Evolutionary conservation across 2,113 vertebrate genomes (phyloP).

Genomic region (Ictalurus punctatus): DNA sequence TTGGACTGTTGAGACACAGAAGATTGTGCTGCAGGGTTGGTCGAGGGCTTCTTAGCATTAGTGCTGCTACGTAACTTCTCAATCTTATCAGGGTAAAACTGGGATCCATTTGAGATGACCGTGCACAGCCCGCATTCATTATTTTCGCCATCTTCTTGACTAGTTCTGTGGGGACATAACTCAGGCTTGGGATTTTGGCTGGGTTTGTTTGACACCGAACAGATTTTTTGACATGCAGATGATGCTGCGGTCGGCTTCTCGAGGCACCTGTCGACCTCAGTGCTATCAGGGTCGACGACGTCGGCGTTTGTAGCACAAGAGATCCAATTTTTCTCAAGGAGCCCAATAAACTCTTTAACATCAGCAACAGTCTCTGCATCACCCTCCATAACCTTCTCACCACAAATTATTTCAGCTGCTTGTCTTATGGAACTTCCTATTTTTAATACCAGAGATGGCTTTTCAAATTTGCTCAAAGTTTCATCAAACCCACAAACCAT

Average conservation of each 20-base stretch:
- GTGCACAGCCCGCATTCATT: background rate
- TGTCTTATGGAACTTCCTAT: conserved; percentile 7
- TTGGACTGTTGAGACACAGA: background rate
- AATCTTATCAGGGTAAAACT: background rate
- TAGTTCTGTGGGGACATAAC: background rate
- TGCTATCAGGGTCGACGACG: background rate
- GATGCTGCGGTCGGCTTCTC: background rate
- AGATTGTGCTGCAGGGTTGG: background rate
- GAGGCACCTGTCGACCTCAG: no score
- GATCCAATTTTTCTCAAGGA: conserved; percentile 25
- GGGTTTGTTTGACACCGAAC: background rate
- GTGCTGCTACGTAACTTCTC: background rate
- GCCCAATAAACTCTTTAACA: conserved; percentile 28
- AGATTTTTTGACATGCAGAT: background rate
- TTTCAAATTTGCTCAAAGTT: background rate
- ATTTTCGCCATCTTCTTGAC: background rate
- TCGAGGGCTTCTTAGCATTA: background rate
- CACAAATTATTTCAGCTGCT: conserved; percentile 23
- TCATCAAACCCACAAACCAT: conserved; percentile 32
- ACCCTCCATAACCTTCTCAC: conserved; percentile 6
- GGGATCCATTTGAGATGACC: background rate
- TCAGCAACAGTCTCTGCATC: background rate
- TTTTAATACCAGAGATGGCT: background rate
- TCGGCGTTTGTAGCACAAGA: background rate
- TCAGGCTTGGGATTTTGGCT: background rate